These are phyloP conservation scores for Coptodon rendalli DNA, from an alignment of 2,113 vertebrate species.

Conservation along the genomic window DNA sequence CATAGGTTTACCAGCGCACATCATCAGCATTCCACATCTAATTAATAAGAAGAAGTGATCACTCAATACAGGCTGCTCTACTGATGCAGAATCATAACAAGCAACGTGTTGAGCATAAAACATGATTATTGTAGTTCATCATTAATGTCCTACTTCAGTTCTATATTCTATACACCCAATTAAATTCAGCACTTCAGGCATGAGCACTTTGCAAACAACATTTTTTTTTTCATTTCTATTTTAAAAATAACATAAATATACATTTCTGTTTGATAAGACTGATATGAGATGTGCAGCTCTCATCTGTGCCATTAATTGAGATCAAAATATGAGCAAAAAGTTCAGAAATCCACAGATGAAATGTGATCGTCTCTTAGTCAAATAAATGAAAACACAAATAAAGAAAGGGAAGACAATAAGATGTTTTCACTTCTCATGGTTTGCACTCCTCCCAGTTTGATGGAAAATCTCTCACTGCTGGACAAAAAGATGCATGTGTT, in stretches of 20 bases:
- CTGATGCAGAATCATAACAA: conserved; percentile 51
- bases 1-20: not conserved
- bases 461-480: not conserved
- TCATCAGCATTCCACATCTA: conserved; percentile 52
- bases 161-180: conserved; percentile 43
- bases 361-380: not conserved
- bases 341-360: not conserved
- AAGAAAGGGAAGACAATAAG: not conserved
- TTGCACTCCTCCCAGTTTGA: not conserved
- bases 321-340: not conserved
- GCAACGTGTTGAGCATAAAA: conserved; percentile 42
- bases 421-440: not conserved
- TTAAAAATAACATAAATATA: not conserved
- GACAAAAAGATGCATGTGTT: not conserved
- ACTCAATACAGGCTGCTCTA: conserved; percentile 20
- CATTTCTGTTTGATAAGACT: not conserved
- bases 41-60: conserved; percentile 46
- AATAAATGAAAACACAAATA: not conserved
- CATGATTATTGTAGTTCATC: conserved; percentile 31
- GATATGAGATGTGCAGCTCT: not conserved
- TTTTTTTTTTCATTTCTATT: not conserved
- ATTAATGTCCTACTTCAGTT: conserved; percentile 31
- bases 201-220: conserved; percentile 18
- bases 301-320: not conserved
- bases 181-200: conserved; percentile 45